phyloP scores from a whole-genome alignment of 1,140 invertebrate species.

The Elymnias hypermnestra region DNA sequence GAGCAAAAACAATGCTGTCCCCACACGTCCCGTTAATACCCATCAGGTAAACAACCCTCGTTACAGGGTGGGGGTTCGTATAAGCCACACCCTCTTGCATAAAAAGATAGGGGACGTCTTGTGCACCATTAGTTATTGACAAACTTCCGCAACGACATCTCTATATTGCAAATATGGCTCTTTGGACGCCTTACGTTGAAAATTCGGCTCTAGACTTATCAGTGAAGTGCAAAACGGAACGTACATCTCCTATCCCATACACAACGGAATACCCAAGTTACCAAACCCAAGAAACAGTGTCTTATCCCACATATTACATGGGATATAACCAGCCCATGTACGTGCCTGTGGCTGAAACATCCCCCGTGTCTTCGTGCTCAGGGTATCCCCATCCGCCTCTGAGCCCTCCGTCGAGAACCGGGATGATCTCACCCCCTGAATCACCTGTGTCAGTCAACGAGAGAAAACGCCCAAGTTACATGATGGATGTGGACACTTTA shows the following conservation, averaged over 20 bases:
- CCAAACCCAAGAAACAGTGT: slow-evolving; percentile 10
- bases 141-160: slow-evolving; percentile 3
- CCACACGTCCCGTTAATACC: slow-evolving; percentile 7
- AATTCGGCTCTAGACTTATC: slow-evolving; percentile 32
- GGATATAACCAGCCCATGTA: slow-evolving; percentile 20
- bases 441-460: slow-evolving; percentile 22
- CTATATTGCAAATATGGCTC: slow-evolving; percentile 9
- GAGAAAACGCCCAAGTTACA: slow-evolving; percentile 20
- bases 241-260: background rate
- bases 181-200: slow-evolving; percentile 42
- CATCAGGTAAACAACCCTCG: slow-evolving; percentile 21
- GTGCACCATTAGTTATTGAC: slow-evolving; percentile 5
- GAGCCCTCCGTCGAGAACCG: slow-evolving; percentile 25
- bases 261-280: slow-evolving; percentile 10
- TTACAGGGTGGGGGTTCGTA: slow-evolving; percentile 2
- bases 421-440: slow-evolving; percentile 31
- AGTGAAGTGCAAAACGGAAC: slow-evolving; percentile 28
- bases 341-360: slow-evolving; percentile 24
- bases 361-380: slow-evolving; percentile 28
- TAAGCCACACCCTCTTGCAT: slow-evolving; percentile 14
- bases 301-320: slow-evolving; percentile 8
- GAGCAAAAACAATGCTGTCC: slow-evolving; percentile 8
- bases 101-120: slow-evolving; percentile 4
- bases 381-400: slow-evolving; percentile 15
- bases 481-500: slow-evolving; percentile 27